A percentile compares a stretch with the other conserved stretches of the same genome.
These are phyloP conservation scores for Drosophila niveifrons DNA, from an alignment of 2,888 invertebrate species.

Conservation along the genomic window DNA sequence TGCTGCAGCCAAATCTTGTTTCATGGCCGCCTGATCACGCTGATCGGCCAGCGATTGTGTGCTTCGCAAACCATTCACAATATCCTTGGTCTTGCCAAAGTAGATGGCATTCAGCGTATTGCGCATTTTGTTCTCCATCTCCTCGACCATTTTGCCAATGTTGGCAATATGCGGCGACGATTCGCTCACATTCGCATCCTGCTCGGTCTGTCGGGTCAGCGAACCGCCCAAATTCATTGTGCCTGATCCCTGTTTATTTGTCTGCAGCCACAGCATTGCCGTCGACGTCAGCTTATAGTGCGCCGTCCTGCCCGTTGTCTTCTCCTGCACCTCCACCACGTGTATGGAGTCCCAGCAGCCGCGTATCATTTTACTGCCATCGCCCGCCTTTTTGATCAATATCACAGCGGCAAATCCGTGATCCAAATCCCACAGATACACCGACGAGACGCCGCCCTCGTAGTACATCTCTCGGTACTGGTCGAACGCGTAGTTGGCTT, in stretches of 20 bases:
- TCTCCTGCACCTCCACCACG: constrained; percentile 99
- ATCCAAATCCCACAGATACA: constrained; percentile 99
- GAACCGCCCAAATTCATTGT: constrained; percentile 99
- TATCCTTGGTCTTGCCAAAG: constrained; percentile 99
- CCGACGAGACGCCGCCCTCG: constrained; percentile 99
- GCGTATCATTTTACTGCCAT: constrained; percentile 99
- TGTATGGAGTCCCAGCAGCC: constrained; percentile 99
- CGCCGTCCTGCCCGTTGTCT: constrained; percentile 96
- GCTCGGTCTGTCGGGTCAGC: constrained; percentile 98
- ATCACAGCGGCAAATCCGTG: constrained; percentile 99
- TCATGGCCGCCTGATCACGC: constrained; percentile 92
- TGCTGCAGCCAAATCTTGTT: constrained; percentile 94
- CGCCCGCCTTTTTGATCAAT: constrained; percentile 99
- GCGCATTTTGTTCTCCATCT: constrained; percentile 99
- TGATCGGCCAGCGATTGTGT: constrained; percentile 94
- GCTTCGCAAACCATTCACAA: constrained; percentile 95
- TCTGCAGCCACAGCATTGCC: constrained; percentile 99
- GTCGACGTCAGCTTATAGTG: constrained; percentile 99
- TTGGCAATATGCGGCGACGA: constrained; percentile 98
- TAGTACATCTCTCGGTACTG: constrained; percentile 99
- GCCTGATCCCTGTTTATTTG: constrained; percentile 97
- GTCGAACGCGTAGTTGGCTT: constrained; percentile 99
- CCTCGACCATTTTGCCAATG: constrained; percentile 99
- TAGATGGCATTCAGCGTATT: constrained; percentile 99
- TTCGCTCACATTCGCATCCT: constrained; percentile 95